Evolutionary conservation across 2,888 invertebrate genomes (phyloP).

Genomic region (Teinopalpus imperialis): DNA sequence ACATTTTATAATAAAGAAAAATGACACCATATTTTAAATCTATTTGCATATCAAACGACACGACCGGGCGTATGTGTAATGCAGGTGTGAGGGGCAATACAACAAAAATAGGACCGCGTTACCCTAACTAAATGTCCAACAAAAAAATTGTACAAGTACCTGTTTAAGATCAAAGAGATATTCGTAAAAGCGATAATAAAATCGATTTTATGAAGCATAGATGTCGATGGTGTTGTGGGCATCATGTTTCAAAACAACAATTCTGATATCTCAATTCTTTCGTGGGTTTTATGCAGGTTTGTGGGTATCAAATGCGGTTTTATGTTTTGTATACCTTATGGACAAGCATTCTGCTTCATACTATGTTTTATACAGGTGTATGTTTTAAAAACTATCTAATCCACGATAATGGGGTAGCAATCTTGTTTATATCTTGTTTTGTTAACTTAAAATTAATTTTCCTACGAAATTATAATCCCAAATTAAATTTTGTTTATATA

Average conservation of each 20-base stretch:
- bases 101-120: slow-evolving; percentile 28
- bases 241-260: slow-evolving; percentile 72
- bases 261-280: slow-evolving; percentile 64
- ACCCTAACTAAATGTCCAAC: slow-evolving; percentile 5
- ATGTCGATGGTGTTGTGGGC: slow-evolving; percentile 46
- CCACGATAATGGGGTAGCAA: too few species aligned
- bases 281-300: slow-evolving; percentile 48
- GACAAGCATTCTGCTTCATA: too few species aligned
- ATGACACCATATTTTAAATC: slow-evolving; percentile 31
- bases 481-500: too few species aligned
- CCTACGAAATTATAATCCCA: too few species aligned
- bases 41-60: slow-evolving; percentile 51
- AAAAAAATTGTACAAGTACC: slow-evolving; percentile 49
- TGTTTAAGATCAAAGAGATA: slow-evolving; percentile 39
- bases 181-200: slow-evolving; percentile 42
- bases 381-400: too few species aligned
- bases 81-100: slow-evolving; percentile 42
- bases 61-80: slow-evolving; percentile 26
- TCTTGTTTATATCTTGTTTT: too few species aligned
- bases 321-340: not conserved
- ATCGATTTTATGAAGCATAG: slow-evolving; percentile 43
- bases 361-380: too few species aligned
- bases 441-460: too few species aligned
- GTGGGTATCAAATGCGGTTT: slow-evolving; percentile 28
- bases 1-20: slow-evolving; percentile 29